These are phyloP conservation scores for Amphiprion percula DNA, from an alignment of 2,113 vertebrate genomes.

Conservation along the genomic window DNA sequence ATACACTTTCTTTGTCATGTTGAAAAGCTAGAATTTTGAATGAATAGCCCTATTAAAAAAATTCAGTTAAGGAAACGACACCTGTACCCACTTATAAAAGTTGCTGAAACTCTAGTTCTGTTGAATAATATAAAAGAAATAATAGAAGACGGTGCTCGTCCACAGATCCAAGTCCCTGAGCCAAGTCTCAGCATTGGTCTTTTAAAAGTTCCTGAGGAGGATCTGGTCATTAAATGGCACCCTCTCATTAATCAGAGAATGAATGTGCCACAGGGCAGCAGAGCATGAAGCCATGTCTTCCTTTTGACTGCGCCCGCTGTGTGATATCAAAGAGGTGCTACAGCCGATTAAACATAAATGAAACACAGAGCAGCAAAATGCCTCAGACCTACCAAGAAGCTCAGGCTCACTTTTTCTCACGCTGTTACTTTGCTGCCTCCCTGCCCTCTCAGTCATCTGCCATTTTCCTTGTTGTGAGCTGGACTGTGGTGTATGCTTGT, in stretches of 20 bases:
- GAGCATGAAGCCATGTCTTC: constrained; percentile 27
- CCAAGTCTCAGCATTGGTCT: too few relatives aligned
- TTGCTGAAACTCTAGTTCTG: too few relatives aligned
- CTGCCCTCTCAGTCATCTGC: neutral
- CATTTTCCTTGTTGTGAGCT: neutral
- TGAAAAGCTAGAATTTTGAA: too few relatives aligned
- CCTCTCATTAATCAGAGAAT: constrained; percentile 35
- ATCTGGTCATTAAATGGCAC: neutral
- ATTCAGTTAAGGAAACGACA: neutral
- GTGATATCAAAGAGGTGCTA: constrained; percentile 37
- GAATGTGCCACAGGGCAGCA: neutral
- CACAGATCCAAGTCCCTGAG: neutral
- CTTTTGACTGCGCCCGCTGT: constrained; percentile 16
- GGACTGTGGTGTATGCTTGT: neutral
- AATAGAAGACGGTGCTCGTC: neutral
- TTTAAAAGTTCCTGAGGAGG: too few relatives aligned
- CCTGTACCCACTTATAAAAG: neutral
- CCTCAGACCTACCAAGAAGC: neutral
- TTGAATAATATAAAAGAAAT: neutral
- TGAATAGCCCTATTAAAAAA: too few relatives aligned
- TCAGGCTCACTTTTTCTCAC: neutral
- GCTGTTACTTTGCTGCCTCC: neutral
- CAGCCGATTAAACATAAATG: constrained; percentile 49
- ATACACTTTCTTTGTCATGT: too few relatives aligned
- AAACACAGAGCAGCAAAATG: constrained; percentile 17